Percentiles rank a stretch among this genome's conserved stretches.
phyloP scores from a whole-genome alignment of 2,888 invertebrate species.

The Acronicta alni region DNA sequence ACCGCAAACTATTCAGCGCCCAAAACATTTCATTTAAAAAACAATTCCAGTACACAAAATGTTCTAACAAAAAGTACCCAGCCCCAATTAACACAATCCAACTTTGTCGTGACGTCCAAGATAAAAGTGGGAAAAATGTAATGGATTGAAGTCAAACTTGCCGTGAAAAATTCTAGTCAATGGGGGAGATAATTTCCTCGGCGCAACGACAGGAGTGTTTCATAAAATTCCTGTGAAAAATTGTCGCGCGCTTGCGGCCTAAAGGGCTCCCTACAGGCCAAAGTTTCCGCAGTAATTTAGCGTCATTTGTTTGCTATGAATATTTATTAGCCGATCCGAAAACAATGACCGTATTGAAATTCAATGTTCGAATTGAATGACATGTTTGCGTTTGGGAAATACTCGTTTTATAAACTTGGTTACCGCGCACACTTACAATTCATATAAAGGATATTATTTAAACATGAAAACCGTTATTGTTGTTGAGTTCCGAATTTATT shows the following conservation, averaged over 20 bases:
- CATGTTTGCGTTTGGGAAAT: constrained; percentile 65
- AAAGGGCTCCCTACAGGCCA: constrained; percentile 66
- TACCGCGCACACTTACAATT: constrained; percentile 42
- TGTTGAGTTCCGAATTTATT: constrained; percentile 4
- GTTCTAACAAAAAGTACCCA: constrained; percentile 74
- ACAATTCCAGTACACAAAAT: constrained; percentile 66
- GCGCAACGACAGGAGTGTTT: constrained; percentile 78
- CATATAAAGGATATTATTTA: constrained; percentile 41
- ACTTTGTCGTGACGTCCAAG: constrained; percentile 77
- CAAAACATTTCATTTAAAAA: constrained; percentile 64
- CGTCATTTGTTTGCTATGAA: constrained; percentile 84
- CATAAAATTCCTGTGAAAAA: constrained; percentile 83
- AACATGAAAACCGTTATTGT: constrained; percentile 23
- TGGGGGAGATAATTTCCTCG: constrained; percentile 85
- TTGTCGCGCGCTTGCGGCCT: constrained; percentile 64
- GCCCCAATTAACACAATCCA: constrained; percentile 84
- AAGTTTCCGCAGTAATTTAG: constrained; percentile 75
- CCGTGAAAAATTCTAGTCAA: constrained; percentile 86
- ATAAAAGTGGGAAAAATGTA: constrained; percentile 84
- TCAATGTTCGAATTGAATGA: constrained; percentile 67
- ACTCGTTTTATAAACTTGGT: constrained; percentile 56
- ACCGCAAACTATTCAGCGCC: constrained; percentile 56
- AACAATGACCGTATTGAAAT: constrained; percentile 79
- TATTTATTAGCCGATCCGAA: constrained; percentile 80
- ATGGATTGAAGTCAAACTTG: constrained; percentile 87